Percentiles rank a stretch among this genome's conserved stretches.
Evolutionary conservation across 2,888 invertebrate species (phyloP).

Genomic region (Melieria omissa): DNA sequence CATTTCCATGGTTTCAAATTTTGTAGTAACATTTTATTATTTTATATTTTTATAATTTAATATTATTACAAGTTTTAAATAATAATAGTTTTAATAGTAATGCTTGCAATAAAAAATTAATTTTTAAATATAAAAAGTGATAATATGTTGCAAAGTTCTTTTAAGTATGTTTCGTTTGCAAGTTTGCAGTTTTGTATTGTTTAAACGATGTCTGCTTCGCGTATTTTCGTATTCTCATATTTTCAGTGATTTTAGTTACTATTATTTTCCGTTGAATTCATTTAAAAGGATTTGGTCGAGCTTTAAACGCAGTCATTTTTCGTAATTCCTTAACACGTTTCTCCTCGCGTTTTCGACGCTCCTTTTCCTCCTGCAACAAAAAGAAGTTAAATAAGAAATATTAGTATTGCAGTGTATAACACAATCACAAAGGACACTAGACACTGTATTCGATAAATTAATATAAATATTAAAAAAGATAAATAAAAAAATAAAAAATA

Average conservation of each 20-base stretch:
- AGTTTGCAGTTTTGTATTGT: neutral
- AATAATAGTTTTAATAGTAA: slow-evolving; percentile 11
- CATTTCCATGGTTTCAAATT: neutral
- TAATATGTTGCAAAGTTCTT: slow-evolving; percentile 15
- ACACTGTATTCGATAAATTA: no score
- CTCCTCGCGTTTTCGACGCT: slow-evolving; percentile 58
- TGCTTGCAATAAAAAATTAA: slow-evolving; percentile 15
- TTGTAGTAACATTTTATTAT: neutral
- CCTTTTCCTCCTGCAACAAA: slow-evolving; percentile 59
- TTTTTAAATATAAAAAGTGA: slow-evolving; percentile 22
- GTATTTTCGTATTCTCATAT: slow-evolving; percentile 19
- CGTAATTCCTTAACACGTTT: slow-evolving; percentile 58
- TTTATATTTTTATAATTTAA: slow-evolving; percentile 29
- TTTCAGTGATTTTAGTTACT: neutral
- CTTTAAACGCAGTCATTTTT: slow-evolving; percentile 62
- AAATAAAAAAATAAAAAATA: no score
- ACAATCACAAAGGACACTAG: neutral
- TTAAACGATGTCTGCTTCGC: slow-evolving; percentile 2
- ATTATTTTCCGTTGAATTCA: slow-evolving; percentile 22
- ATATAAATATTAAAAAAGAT: no score
- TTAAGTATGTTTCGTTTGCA: slow-evolving; percentile 22
- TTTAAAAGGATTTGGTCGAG: slow-evolving; percentile 66
- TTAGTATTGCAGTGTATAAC: neutral
- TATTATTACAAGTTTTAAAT: slow-evolving; percentile 26
- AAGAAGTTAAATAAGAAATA: neutral